Percentiles rank a stretch among this genome's conserved stretches.
Evolutionary conservation across 1,140 invertebrate species (phyloP).

Genomic region (Leptopilina boulardi): DNA sequence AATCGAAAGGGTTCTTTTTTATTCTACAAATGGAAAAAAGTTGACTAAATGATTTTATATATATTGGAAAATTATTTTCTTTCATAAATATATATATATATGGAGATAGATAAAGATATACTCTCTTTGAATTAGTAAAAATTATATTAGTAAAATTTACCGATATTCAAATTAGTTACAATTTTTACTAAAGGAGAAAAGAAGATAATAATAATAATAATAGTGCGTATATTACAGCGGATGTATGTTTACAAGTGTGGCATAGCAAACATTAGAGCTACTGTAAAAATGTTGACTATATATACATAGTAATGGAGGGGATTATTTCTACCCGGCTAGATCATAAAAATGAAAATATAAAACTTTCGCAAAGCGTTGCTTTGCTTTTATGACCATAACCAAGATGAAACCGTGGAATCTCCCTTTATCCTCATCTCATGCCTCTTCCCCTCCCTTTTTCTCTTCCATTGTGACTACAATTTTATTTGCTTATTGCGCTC

Average conservation of each 20-base stretch:
- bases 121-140: too few species aligned
- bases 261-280: constrained; percentile 1
- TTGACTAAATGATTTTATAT: background rate
- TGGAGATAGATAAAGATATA: too few species aligned
- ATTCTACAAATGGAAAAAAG: background rate
- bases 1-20: background rate
- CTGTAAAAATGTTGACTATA: background rate
- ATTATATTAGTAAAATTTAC: too few species aligned
- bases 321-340: constrained; percentile 36
- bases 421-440: constrained; percentile 5
- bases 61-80: too few species aligned
- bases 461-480: constrained; percentile 62
- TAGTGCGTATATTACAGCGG: background rate
- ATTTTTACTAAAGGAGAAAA: too few species aligned
- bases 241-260: constrained; percentile 28
- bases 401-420: constrained; percentile 55
- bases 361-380: constrained; percentile 69
- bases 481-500: constrained; percentile 72
- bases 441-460: background rate
- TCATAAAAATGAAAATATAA: constrained; percentile 66
- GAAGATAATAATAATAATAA: too few species aligned
- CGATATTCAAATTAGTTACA: too few species aligned
- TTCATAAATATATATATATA: too few species aligned
- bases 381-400: constrained; percentile 63
- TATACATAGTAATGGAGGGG: background rate